phyloP scores from a whole-genome alignment of 2,797 vertebrate species.

The Caiman crocodilus region DNA sequence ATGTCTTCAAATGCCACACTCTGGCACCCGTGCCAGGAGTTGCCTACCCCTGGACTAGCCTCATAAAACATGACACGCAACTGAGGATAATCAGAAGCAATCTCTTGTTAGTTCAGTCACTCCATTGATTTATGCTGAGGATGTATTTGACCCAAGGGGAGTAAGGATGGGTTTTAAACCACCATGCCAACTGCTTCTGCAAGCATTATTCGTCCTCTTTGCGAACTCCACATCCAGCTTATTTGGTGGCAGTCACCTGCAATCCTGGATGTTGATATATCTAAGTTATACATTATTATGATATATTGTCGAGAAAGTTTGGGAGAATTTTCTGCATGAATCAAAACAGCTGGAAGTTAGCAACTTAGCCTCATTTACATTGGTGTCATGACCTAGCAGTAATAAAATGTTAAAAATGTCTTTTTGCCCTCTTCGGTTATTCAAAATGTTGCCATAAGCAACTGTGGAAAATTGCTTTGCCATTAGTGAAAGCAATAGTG shows the following conservation, averaged over 20 bases:
- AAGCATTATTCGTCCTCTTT: neutral
- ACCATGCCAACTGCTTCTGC: neutral
- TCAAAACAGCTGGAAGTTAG: constrained; percentile 41
- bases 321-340: constrained; percentile 42
- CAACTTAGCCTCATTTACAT: constrained; percentile 29
- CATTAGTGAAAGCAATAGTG: constrained; percentile 13
- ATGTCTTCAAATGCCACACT: too few relatives aligned
- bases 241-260: constrained; percentile 9
- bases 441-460: constrained; percentile 28
- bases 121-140: neutral
- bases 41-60: too few relatives aligned
- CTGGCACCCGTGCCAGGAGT: too few relatives aligned
- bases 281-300: constrained; percentile 22
- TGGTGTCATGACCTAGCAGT: neutral
- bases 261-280: constrained; percentile 10
- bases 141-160: neutral
- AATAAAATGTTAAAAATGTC: constrained; percentile 37
- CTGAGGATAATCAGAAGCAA: too few relatives aligned
- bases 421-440: constrained; percentile 36
- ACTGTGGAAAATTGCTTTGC: constrained; percentile 27
- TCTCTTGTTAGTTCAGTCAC: neutral
- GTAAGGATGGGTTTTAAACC: constrained; percentile 5
- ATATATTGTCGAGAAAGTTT: constrained; percentile 1
- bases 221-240: constrained; percentile 3
- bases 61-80: too few relatives aligned